phyloP scores from a whole-genome alignment of 2,797 vertebrate genomes.

The Tokudaia muenninki region DNA sequence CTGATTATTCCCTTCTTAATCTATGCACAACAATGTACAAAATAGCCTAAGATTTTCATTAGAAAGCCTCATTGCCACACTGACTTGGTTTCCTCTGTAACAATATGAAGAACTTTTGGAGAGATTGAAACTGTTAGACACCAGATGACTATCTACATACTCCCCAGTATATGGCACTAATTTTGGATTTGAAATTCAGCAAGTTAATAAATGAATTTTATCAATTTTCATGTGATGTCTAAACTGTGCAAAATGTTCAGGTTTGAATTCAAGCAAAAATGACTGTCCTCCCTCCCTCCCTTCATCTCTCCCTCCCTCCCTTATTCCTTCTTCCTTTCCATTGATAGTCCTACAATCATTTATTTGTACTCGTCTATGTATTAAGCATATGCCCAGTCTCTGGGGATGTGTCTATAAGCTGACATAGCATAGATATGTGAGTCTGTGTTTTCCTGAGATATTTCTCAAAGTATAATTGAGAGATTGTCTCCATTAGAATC shows the following conservation, averaged over 20 bases:
- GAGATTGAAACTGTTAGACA: background rate
- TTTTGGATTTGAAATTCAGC: background rate
- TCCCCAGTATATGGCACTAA: background rate
- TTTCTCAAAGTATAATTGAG: background rate
- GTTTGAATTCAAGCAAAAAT: slow-evolving; percentile 42
- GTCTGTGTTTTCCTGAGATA: background rate
- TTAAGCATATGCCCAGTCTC: background rate
- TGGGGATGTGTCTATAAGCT: background rate
- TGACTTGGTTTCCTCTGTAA: background rate
- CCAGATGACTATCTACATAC: background rate
- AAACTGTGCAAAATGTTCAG: slow-evolving; percentile 14
- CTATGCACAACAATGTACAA: background rate
- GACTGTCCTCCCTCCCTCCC: background rate
- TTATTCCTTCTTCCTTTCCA: background rate
- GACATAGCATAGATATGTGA: background rate
- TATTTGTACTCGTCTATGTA: background rate
- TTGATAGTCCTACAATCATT: background rate
- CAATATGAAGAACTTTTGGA: background rate
- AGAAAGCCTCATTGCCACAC: background rate
- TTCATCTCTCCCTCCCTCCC: background rate
- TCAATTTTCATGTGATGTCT: background rate
- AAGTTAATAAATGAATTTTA: background rate
- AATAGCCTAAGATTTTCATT: background rate
- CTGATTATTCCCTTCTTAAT: background rate
- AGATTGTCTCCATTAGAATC: background rate